Percentiles rank a stretch among this genome's conserved stretches.
These are phyloP conservation scores for Dendrocopos noguchii DNA, from an alignment of 2,113 vertebrate genomes.

Conservation along the genomic window DNA sequence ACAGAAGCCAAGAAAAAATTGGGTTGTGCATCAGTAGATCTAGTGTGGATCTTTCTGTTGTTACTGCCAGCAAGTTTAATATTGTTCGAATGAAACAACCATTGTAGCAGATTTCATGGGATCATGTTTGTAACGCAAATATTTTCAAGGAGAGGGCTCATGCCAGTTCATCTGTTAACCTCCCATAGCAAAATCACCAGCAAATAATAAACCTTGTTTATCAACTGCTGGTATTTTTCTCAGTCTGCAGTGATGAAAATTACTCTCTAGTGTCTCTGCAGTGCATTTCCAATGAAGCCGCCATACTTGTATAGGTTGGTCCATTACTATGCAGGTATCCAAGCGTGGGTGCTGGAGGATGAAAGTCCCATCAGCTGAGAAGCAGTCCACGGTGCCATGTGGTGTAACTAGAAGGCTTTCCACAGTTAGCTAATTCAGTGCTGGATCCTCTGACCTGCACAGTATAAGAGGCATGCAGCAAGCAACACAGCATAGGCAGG, in stretches of 20 bases:
- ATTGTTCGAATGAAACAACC: neutral
- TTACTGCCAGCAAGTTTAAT: neutral
- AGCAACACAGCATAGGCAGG: neutral
- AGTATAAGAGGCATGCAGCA: neutral
- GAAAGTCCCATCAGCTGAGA: neutral
- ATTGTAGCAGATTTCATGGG: neutral
- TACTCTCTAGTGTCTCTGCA: neutral
- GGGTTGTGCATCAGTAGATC: neutral
- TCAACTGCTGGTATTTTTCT: slow-evolving; percentile 6
- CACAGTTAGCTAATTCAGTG: neutral
- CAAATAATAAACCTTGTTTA: neutral
- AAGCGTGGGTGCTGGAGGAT: neutral
- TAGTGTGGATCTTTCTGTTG: neutral
- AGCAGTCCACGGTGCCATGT: neutral
- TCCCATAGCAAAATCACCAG: neutral
- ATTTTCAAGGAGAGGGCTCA: neutral
- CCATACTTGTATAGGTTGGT: neutral
- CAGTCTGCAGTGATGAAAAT: neutral
- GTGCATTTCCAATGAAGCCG: neutral
- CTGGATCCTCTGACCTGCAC: neutral
- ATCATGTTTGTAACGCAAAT: neutral
- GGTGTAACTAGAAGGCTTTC: neutral
- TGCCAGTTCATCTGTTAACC: neutral
- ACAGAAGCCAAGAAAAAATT: neutral
- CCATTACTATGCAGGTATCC: neutral